A percentile compares a stretch with the other conserved stretches of the same genome.
phyloP scores from a whole-genome alignment of 2,888 invertebrate species.

The Meghimatium bilineatum region DNA sequence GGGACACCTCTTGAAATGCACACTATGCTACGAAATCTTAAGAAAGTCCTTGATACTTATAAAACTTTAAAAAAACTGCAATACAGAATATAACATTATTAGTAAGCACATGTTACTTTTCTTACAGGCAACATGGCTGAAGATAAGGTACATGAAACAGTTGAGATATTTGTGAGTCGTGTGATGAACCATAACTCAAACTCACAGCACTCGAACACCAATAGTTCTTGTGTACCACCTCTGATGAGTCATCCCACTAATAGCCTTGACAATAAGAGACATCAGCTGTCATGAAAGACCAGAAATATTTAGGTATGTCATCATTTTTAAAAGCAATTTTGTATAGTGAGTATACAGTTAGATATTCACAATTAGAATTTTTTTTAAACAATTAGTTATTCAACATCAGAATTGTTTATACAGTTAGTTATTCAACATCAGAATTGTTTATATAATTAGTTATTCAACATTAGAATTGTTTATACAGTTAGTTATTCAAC shows the following conservation, averaged over 20 bases:
- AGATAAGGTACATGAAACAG: conserved; percentile 54
- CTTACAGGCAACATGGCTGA: conserved; percentile 53
- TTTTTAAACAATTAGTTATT: background rate
- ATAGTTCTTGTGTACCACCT: background rate
- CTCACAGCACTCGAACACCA: conserved; percentile 3
- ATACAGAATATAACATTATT: too few relatives aligned
- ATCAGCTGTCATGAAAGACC: conserved; percentile 43
- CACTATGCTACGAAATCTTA: too few relatives aligned
- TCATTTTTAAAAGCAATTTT: background rate
- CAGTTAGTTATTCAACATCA: too few relatives aligned
- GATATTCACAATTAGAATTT: background rate
- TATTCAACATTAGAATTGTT: too few relatives aligned
- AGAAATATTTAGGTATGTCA: background rate
- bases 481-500: too few relatives aligned
- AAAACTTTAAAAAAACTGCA: too few relatives aligned
- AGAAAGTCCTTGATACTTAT: too few relatives aligned
- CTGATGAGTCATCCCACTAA: background rate
- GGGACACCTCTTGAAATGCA: too few relatives aligned
- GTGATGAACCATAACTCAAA: conserved; percentile 49
- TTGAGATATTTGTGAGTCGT: conserved; percentile 54
- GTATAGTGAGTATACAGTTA: background rate
- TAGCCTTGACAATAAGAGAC: conserved; percentile 55
- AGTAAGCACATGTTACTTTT: too few relatives aligned
- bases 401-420: background rate
- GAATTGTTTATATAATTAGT: too few relatives aligned